Conservation (phyloP, 2,888 invertebrate genomes). For the Psococerastis gibbosa region DNA sequence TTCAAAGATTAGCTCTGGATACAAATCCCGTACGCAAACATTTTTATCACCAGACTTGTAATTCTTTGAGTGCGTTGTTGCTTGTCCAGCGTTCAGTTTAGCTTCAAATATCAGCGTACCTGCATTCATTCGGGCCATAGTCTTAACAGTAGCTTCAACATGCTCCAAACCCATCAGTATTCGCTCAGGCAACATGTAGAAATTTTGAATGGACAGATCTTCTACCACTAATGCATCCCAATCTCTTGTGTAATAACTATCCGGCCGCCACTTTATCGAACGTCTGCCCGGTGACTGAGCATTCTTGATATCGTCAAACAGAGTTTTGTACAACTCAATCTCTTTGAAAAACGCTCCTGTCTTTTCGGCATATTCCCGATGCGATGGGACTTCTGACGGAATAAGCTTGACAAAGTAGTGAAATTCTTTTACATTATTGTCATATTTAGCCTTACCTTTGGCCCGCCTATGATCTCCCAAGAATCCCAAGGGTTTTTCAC, state of each 20-base stretch:
- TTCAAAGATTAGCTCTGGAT: not conserved
- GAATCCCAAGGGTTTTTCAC: too few species aligned
- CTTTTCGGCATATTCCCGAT: too few species aligned
- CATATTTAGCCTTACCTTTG: too few species aligned
- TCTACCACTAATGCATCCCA: not conserved
- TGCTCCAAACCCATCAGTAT: not conserved
- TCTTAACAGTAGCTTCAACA: not conserved
- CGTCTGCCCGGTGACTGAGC: too few species aligned
- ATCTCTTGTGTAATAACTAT: not conserved
- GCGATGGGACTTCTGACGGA: too few species aligned
- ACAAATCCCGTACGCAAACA: not conserved
- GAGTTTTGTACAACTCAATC: too few species aligned
- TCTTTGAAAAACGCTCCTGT: too few species aligned
- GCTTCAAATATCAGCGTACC: not conserved
- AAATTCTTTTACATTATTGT: too few species aligned
- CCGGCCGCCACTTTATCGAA: constrained; percentile 7
- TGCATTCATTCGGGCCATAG: constrained; percentile 1
- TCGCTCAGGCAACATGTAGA: constrained; percentile 3
- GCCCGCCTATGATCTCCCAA: too few species aligned
- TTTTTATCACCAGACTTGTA: not conserved
- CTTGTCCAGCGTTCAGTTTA: not conserved
- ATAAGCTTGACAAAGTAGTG: too few species aligned
- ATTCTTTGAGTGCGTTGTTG: not conserved
- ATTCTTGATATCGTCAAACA: too few species aligned
- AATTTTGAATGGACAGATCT: not conserved